A percentile compares a stretch with the other conserved stretches of the same genome.
phyloP scores from a whole-genome alignment of 53 echinoderm and acorn worm species.

The Echinarachnius parma region DNA sequence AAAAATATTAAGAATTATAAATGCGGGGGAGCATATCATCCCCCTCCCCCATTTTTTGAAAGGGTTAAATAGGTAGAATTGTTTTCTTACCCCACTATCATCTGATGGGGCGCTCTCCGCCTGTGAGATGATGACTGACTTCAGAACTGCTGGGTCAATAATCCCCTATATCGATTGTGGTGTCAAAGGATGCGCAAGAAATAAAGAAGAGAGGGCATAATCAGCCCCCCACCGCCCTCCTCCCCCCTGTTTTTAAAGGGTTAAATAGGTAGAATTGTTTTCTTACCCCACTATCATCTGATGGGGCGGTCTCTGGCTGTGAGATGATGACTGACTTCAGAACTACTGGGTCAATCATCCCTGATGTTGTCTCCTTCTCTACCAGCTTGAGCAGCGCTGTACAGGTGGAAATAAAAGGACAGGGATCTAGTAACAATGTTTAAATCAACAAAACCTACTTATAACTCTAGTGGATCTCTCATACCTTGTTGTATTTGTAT shows the following conservation, averaged over 20 bases:
- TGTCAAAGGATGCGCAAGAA: no score
- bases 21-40: not conserved
- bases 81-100: constrained; percentile 86
- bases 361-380: constrained; percentile 75
- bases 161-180: constrained; percentile 53
- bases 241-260: no score
- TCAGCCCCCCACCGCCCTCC: no score
- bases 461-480: no score
- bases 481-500: no score
- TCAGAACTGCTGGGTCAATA: constrained; percentile 54
- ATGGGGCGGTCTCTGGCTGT: constrained; percentile 74
- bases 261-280: no score
- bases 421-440: no score
- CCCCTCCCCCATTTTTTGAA: no score
- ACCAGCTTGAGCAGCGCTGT: constrained; percentile 81
- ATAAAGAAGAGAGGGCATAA: no score
- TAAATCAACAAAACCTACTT: no score
- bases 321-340: constrained; percentile 79
- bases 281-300: constrained; percentile 93
- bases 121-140: constrained; percentile 76
- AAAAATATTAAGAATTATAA: not conserved
- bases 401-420: not conserved
- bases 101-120: constrained; percentile 85
- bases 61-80: no score
- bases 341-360: constrained; percentile 46